Base-by-base conservation (phyloP, 2,797 vertebrate species). In the Gymnocypris eckloni region DNA sequence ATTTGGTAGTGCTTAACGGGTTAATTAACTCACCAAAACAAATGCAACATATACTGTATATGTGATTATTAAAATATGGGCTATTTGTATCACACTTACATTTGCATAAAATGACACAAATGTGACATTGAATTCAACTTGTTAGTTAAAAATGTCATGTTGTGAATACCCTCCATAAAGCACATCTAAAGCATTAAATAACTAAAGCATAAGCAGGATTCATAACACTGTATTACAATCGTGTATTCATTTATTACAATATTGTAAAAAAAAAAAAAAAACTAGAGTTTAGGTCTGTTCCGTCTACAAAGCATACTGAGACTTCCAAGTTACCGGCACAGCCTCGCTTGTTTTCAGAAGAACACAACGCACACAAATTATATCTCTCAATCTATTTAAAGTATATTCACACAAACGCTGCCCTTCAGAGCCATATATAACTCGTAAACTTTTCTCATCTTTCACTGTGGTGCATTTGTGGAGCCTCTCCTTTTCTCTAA, bases 381-480 rank as follows among this genome's bases (percentile, higher is more conserved):
- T 48, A 79, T 79, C 52, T 73, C n/a, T 78, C 90, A 82, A 89
- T 87, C 84, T 73, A 87, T 76, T 84, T 84, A 81, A 88, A 86
- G 39, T 39, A 70, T 54, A 84, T 20, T 54, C 43, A 78, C 43
- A 90, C 43, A 79, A 75, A 66, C 25, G 22, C 76, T 75, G 45
- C 67, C 79, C 71, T 86, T 86, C 78, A 83, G 64, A 54, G 64
- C 54, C 6, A 72, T 75, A 67, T 67, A 69, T 77, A 86, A 82
- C 82, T 85, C 10, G 4, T 76, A 59, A 82, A 69, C 59, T 13
- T 28, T 78, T 83, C n/a, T 83, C 76, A 78, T 87, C n/a, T 50
- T 50, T 83, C 79, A 85, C 75, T 76, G 16, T 72, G 75, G 52
- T 67, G 59, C 22, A 69, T 77, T 64, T 71, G 71, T 78, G 66